Percentiles rank a stretch among this genome's conserved stretches.
Conservation (phyloP, 2,797 vertebrate species). For the Pangasius macronema region DNA sequence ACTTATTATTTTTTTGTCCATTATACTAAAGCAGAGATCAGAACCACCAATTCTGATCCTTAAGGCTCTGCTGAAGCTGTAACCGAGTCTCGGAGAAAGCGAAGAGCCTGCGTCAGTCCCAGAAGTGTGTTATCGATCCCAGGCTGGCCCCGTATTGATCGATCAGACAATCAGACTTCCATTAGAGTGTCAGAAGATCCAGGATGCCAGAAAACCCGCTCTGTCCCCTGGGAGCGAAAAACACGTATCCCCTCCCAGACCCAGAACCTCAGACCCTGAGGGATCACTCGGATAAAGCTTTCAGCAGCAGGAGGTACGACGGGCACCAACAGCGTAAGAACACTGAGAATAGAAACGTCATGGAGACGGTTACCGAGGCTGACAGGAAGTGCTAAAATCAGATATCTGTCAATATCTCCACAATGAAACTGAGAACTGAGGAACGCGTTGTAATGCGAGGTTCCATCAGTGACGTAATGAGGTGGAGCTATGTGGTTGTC, state of each 20-base stretch:
- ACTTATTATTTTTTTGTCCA: neutral
- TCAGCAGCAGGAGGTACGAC: neutral
- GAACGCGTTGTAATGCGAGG: neutral
- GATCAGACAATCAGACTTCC: slow-evolving; percentile 55
- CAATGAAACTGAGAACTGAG: neutral
- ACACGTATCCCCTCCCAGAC: neutral
- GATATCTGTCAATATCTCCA: neutral
- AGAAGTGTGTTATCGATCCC: slow-evolving; percentile 37
- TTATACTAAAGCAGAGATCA: neutral
- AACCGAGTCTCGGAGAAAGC: neutral
- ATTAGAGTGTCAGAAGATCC: slow-evolving; percentile 54
- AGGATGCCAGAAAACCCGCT: slow-evolving; percentile 13
- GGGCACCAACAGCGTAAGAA: too few relatives aligned
- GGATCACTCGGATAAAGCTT: neutral
- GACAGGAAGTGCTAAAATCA: neutral
- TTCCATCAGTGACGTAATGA: neutral
- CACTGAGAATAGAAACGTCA: neutral
- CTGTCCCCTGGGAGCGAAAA: neutral
- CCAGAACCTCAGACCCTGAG: slow-evolving; percentile 14
- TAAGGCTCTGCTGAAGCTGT: neutral
- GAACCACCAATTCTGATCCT: neutral
- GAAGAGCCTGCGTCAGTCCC: slow-evolving; percentile 20
- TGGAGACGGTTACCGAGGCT: neutral
- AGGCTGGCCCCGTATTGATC: slow-evolving; percentile 48
- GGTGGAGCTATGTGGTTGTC: too few relatives aligned